Conservation (phyloP, 2,888 invertebrate genomes). For the Yponomeuta evonymella region DNA sequence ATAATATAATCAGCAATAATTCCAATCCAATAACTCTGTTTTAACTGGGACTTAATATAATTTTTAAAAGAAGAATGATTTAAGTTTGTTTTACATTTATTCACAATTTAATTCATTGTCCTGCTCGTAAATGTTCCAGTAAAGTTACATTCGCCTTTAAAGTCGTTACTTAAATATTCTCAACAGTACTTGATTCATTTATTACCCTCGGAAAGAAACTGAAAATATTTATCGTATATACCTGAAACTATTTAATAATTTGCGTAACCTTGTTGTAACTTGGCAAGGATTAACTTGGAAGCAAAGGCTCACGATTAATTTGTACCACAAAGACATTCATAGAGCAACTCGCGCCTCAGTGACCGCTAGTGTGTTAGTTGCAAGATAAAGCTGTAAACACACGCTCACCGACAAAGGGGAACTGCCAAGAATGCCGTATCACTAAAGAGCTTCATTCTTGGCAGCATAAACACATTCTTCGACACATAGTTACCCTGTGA, state of each 20-base stretch:
- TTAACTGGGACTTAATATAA: no score
- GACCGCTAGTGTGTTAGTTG: constrained; percentile 5
- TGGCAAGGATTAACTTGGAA: constrained; percentile 31
- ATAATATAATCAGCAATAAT: no score
- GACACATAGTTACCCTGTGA: constrained; percentile 68
- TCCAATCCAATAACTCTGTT: no score
- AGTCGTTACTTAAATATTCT: not conserved
- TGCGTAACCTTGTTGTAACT: constrained; percentile 41
- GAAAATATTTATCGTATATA: not conserved
- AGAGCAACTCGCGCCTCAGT: constrained; percentile 28
- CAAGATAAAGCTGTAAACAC: constrained; percentile 19
- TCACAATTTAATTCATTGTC: not conserved
- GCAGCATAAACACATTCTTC: constrained; percentile 73
- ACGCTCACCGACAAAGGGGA: constrained; percentile 10
- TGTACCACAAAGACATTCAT: constrained; percentile 27
- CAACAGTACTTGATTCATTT: not conserved
- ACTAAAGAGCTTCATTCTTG: constrained; percentile 68
- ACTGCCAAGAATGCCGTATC: constrained; percentile 30
- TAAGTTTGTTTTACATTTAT: not conserved
- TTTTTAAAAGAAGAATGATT: not conserved
- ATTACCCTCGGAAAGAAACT: not conserved
- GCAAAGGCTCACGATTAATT: not conserved
- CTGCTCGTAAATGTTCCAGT: not conserved
- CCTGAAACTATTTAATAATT: constrained; percentile 34
- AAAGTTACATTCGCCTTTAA: not conserved